Base-by-base conservation (phyloP, 2,797 vertebrate species). In the Eurystomus glaucurus region DNA sequence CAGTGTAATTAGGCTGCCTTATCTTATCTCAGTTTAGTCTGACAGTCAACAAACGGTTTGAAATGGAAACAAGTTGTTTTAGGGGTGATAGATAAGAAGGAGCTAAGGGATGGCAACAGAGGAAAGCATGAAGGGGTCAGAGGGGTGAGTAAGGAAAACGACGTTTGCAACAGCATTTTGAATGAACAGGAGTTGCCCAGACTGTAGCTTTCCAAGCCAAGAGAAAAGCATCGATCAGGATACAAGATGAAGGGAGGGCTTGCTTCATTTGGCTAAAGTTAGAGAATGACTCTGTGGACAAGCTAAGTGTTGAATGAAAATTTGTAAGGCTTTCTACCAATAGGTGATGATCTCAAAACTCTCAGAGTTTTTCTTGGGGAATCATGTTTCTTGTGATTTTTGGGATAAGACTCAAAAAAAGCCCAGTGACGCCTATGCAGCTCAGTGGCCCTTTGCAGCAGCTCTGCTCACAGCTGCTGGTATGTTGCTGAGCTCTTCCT, bases 1-100 rank as follows among this genome's bases (percentile, higher is more conserved):
- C 45, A 37, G 39, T 10, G 89, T 93, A 86, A 94, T 95, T 93
- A 91, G 35, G 55, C 33, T 3, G 31, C 48, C 7, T 90, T 88
- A 57, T 39, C 76, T 88, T 25, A 85, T 91, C 84, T 94, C 71
- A 35, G 41, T 88, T 96, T 88, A 88, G 71, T 91, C 91, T 89
- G 58, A 66, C 81, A 86, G 76, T 45, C 86, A 76, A 70, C 66
- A 31, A 41, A 81, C 66, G 26, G 23, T 79, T 80, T 77, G 80
- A 72, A 85, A 91, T 17, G 51, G 77, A 92, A 96, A 85, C 33
- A 84, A 76, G 57, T 76, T 79, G 61, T 14, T 85, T 72, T 37
- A 64, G 33, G 57, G 50, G 52, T 64, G 74, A 52, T 11, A 37
- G 58, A 70, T 33, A 74, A 48, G 61, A 92, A 87, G 31, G 4